A percentile compares a stretch with the other conserved stretches of the same genome.
These are phyloP conservation scores for Sceloporus tristichus DNA, from an alignment of 2,113 vertebrate genomes.

Conservation along the genomic window DNA sequence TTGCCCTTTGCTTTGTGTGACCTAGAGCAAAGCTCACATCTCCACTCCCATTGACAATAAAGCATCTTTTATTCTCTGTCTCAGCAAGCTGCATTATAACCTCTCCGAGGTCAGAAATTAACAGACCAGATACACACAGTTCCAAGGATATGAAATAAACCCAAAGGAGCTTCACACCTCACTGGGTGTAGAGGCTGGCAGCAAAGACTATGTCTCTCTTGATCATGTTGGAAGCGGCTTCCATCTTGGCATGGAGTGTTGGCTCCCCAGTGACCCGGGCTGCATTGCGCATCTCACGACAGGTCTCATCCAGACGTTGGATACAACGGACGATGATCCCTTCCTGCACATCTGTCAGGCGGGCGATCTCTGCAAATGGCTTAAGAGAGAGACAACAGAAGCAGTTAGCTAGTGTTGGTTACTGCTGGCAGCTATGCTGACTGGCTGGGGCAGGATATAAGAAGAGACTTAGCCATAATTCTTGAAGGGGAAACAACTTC, in stretches of 20 bases:
- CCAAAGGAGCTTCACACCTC: constrained; percentile 37
- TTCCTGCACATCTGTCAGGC: constrained; percentile 90
- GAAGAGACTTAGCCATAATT: no score
- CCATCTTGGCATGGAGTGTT: constrained; percentile 92
- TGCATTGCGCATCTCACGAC: constrained; percentile 89
- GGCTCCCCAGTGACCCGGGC: constrained; percentile 92
- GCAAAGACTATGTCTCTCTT: constrained; percentile 94
- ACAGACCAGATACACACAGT: not conserved
- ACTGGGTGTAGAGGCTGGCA: constrained; percentile 93
- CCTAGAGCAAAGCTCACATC: no score
- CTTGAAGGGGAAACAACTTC: not conserved
- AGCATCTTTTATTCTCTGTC: not conserved
- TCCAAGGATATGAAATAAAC: not conserved
- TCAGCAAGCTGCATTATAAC: not conserved
- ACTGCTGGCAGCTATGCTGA: not conserved
- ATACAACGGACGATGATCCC: constrained; percentile 93
- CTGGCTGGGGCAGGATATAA: not conserved
- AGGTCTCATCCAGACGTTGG: constrained; percentile 92
- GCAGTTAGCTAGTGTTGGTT: not conserved
- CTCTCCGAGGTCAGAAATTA: constrained; percentile 16
- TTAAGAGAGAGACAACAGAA: constrained; percentile 43
- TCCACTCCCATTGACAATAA: no score
- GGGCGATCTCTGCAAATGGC: constrained; percentile 91
- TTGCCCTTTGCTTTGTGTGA: no score
- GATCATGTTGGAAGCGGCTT: constrained; percentile 87